Evolutionary conservation across 1,140 invertebrate genomes (phyloP), one percentile per base, ranked within the genome.

Genomic region (Limonius californicus): DNA sequence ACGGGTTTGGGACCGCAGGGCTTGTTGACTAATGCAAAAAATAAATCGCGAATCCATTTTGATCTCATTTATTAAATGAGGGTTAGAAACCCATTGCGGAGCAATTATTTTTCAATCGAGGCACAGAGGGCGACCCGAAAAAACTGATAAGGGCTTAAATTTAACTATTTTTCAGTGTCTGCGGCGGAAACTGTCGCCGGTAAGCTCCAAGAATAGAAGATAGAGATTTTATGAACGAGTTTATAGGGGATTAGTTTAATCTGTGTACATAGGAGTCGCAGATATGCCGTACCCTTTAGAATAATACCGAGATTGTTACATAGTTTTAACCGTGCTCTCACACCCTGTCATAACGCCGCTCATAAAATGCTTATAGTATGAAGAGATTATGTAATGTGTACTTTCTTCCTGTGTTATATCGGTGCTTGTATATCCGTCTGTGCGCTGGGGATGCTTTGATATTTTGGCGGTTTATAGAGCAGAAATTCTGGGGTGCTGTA

Each of bases 211-310:
- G 64, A 57, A 62, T 64, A 54, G 64, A 64, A 69, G 68, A 69
- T 69, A 69, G 65, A 62, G 68, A 69, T 67, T 69, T 69, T 67
- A 67, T 67, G 68, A 69, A 64, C 59, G 67, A 64, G 66, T 68
- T 68, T 68, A 64, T 68, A 55, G 62, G 59, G 63, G 65, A 69
- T 69, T 69, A 65, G 54, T 20, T 60, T 69, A 69, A 69, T 69
- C 65, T 69, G 62, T 67, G 59, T 69, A 69, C 65, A 67, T 65
- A 67, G 63, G 32, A 69, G 65, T 69, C 61, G 61, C 23, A 69
- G 65, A 69, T 69, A 65, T 43, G 56, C 47, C 58, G 11, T 59
- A 62, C 60, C 56, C 59, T 62, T 59, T 32, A 39, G 50, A 61
- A 65, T 65, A 62, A 62, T 65, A 47, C 60, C n/a, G 39, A 55